phyloP scores from a whole-genome alignment of 2,797 vertebrate species.

The Aulostomus chinensis region DNA sequence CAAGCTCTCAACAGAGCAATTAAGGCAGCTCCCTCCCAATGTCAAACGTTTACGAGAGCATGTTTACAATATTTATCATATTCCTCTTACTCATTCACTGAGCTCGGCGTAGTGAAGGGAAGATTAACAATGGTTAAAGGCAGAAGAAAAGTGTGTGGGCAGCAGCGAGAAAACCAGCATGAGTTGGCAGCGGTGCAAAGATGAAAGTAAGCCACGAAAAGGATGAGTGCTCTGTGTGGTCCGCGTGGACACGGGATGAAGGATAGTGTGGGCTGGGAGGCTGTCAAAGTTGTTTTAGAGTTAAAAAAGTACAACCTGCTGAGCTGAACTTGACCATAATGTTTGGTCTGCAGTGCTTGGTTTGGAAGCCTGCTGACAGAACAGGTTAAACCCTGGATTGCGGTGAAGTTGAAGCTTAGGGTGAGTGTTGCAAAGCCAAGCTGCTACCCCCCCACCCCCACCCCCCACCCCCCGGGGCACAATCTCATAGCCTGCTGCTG shows the following conservation, averaged over 20 bases:
- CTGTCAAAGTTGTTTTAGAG: constrained; percentile 51
- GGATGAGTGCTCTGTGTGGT: constrained; percentile 29
- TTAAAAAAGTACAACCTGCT: constrained; percentile 36
- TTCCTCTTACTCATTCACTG: constrained; percentile 24
- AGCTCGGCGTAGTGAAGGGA: background rate
- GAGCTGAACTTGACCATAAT: constrained; percentile 24
- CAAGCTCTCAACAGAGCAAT: constrained; percentile 46
- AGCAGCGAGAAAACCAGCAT: constrained; percentile 13
- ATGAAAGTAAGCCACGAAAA: no score
- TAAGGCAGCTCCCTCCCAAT: constrained; percentile 28
- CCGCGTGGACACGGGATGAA: constrained; percentile 25
- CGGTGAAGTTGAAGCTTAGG: constrained; percentile 21
- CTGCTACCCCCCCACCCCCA: constrained; percentile 17
- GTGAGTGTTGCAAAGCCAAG: constrained; percentile 1
- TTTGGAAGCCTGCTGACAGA: constrained; percentile 16
- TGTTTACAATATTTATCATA: constrained; percentile 53
- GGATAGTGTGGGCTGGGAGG: constrained; percentile 27
- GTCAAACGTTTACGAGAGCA: constrained; percentile 40
- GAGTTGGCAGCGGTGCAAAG: constrained; percentile 15
- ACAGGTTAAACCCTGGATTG: constrained; percentile 15
- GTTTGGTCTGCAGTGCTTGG: constrained; percentile 10
- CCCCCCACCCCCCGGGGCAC: no score
- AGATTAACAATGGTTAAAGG: constrained; percentile 18
- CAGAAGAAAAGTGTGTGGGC: constrained; percentile 12
- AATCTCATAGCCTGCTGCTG: constrained; percentile 52